Evolutionary conservation across 2,797 vertebrate genomes (phyloP), one percentile per base, ranked within the genome.

Genomic region (Mormyrops boulengeri): DNA sequence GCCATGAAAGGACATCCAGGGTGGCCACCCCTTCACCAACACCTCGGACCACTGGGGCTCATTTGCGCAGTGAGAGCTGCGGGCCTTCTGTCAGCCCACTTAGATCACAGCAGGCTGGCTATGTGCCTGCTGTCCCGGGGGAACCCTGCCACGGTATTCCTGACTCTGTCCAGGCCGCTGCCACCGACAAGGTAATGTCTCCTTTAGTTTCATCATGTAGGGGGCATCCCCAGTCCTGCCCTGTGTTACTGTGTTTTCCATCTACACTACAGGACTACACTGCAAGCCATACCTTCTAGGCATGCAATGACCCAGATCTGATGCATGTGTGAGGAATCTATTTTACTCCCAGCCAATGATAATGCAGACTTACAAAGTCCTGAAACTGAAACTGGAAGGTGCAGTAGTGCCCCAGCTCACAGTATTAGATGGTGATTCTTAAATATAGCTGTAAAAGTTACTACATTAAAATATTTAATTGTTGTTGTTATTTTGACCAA

Each of bases 141-240:
- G 49, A 85, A 90, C 90, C 93, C 84, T 92, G 94, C 91, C 93
- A 92, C 90, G 92, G 94, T 47, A 88, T 91, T 77, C 52, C 82
- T 89, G 92, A 93, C 92, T 92, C 88, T 44, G 55, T 94, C 0
- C 93, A 95, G 86, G 92, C 92, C 47, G 94, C 93, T 53, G 93
- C 96, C 84, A 95, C 93, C 89, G 98, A 99, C 93, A 95, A 97
- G 97, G 98, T 99, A 95, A 82, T 17, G 44, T 66, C 14, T 88
- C 14, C 17, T 88, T 17, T 5, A 4, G 49, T 49, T 80, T 73
- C 89, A 55, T 26, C 41, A 11, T 1, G 12, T 86, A 4, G 22
- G 47, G 84, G 12, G 9, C 5, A 26, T 86, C 84, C 22, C 84
- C 5, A 17, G 47, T 55, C 12, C 44, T 26, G 44, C 49, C n/a